These are phyloP conservation scores for Gryllus bimaculatus DNA, from an alignment of 1,140 invertebrate species.

Conservation along the genomic window DNA sequence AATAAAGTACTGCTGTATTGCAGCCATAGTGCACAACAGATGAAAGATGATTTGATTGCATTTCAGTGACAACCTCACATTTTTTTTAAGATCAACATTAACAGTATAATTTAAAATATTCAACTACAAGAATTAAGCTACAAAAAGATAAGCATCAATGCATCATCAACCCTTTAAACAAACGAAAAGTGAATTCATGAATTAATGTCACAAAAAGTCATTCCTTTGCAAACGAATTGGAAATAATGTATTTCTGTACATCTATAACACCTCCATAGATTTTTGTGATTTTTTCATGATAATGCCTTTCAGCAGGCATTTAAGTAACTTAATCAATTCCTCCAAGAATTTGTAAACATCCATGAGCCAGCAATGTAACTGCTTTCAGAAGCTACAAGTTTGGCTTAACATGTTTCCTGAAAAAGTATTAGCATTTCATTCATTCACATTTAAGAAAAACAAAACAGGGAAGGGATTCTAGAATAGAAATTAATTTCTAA, in stretches of 20 bases:
- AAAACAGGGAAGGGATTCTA: no score
- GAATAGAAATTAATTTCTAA: no score
- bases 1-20: no score
- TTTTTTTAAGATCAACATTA: no score
- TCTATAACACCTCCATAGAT: conserved; percentile 31
- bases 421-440: conserved; percentile 8
- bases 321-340: conserved; percentile 52
- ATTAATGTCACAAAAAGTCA: conserved; percentile 7
- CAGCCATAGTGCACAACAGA: no score
- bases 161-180: no score
- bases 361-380: conserved; percentile 48
- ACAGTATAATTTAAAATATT: no score
- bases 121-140: no score
- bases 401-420: conserved; percentile 53
- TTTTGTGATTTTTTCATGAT: conserved; percentile 37
- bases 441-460: background rate
- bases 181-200: no score
- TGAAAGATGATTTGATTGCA: no score
- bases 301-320: conserved; percentile 50
- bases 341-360: conserved; percentile 46
- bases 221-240: conserved; percentile 25
- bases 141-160: no score
- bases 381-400: conserved; percentile 51
- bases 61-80: no score
- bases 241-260: conserved; percentile 26